A percentile compares a stretch with the other conserved stretches of the same genome.
Evolutionary conservation across 2,797 vertebrate genomes (phyloP).

Genomic region (Limosa lapponica): DNA sequence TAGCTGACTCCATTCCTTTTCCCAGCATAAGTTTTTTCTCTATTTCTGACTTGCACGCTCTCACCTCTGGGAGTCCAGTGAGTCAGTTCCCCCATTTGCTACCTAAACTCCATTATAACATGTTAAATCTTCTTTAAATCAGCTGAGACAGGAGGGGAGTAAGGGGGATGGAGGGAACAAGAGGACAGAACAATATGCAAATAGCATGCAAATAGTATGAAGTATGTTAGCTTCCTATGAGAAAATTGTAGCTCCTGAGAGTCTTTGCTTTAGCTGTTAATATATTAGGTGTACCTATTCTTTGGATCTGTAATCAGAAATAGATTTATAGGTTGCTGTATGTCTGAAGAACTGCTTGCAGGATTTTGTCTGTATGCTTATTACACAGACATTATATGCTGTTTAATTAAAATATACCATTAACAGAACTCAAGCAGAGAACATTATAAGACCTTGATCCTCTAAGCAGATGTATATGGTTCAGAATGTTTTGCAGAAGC

Average conservation of each 20-base stretch:
- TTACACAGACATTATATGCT: neutral
- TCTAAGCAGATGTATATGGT: neutral
- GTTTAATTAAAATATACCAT: neutral
- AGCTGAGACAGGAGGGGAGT: rapidly evolving
- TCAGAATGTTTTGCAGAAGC: neutral
- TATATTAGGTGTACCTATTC: neutral
- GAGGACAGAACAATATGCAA: neutral
- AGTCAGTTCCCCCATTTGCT: neutral
- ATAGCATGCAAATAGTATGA: neutral
- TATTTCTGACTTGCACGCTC: neutral
- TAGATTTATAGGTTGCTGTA: neutral
- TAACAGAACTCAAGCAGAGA: neutral
- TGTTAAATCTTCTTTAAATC: neutral
- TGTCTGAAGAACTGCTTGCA: neutral
- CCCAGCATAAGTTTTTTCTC: neutral
- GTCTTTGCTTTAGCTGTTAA: neutral
- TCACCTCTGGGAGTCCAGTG: neutral
- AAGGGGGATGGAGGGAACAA: rapidly evolving
- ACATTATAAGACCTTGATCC: neutral
- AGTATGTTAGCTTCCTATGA: neutral
- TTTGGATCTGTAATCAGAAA: neutral
- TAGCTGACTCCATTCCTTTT: neutral
- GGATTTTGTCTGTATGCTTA: neutral
- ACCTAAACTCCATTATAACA: neutral
- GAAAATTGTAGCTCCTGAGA: neutral